Evolutionary conservation across 1,140 invertebrate genomes (phyloP).

Genomic region (Pseudomyrmex cubaensis): DNA sequence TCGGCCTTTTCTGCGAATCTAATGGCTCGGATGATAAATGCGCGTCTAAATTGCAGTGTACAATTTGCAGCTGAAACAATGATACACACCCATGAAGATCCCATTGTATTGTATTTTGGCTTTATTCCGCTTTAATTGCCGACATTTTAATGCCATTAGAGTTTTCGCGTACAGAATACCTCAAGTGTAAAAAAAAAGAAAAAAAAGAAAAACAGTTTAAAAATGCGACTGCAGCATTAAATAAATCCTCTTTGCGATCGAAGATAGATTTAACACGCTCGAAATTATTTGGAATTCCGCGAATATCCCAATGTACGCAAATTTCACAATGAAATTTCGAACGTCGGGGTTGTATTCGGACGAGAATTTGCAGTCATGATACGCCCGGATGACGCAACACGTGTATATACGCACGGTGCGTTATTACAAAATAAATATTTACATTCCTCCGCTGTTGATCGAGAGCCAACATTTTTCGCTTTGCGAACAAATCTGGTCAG

Average conservation of each 20-base stretch:
- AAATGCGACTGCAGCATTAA: no score
- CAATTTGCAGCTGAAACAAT: constrained; percentile 30
- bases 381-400: neutral
- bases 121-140: neutral
- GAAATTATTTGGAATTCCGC: constrained; percentile 19
- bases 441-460: neutral
- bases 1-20: constrained; percentile 40
- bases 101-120: constrained; percentile 14
- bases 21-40: constrained; percentile 53
- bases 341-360: no score
- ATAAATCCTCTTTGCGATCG: constrained; percentile 1
- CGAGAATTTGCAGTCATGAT: constrained; percentile 15
- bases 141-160: neutral
- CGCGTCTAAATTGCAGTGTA: constrained; percentile 26
- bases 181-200: no score
- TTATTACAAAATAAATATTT: constrained; percentile 54
- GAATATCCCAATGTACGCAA: constrained; percentile 1
- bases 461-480: neutral
- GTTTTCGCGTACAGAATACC: no score
- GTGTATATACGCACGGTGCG: neutral
- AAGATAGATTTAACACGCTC: neutral
- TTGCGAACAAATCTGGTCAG: constrained; percentile 22
- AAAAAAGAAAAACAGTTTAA: no score
- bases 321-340: constrained; percentile 12
- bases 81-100: constrained; percentile 2